Evolutionary conservation across 64 coral and sea anemone genomes (phyloP), one percentile per base, ranked within the genome.

Genomic region (Cladopsammia gracilis): DNA sequence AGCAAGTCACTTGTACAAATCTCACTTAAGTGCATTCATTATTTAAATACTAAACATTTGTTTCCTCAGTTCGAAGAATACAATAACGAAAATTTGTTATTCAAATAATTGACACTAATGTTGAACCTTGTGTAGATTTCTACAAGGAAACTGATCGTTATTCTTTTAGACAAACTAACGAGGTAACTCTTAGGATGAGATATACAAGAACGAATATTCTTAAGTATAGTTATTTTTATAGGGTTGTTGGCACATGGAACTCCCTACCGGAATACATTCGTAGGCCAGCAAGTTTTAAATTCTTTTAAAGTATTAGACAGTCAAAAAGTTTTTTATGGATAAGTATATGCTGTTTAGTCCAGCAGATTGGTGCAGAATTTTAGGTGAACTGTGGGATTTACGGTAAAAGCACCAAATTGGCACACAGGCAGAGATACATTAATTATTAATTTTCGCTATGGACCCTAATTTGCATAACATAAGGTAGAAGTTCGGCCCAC

Each of bases 331-430:
- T 60, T 60, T 60, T 60, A 60, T 60, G 5, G 58, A 60, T 60
- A 12, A 60, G 58, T 60, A 60, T 2, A 12, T 12, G 16, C 16
- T 60, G 10, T 60, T 60, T 10, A 82, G 11, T 82, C 54, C 78
- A 10, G 78, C 78, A 82, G 78, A 82, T 82, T 82, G 78, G 78
- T 82, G 78, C 78, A 77, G 46, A 79, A 79, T 34, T 34, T 34
- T 34, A 34, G 34, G 34, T 34, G 48, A 82, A 82, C 62, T 82
- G 78, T 82, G 78, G 78, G 78, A 82, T 82, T 82, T 82, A 82
- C 62, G 53, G 78, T 82, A 61, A 82, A 82, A 82, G 78, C 78
- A 82, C 58, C 54, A 82, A 82, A 82, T 82, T 82, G 19, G 78
- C 78, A 82, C 78, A 82, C 2, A 57, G 54, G 60, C 26, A 61